These are phyloP conservation scores for Odontophorus gujanensis DNA, from an alignment of 2,113 vertebrate species.

Conservation along the genomic window DNA sequence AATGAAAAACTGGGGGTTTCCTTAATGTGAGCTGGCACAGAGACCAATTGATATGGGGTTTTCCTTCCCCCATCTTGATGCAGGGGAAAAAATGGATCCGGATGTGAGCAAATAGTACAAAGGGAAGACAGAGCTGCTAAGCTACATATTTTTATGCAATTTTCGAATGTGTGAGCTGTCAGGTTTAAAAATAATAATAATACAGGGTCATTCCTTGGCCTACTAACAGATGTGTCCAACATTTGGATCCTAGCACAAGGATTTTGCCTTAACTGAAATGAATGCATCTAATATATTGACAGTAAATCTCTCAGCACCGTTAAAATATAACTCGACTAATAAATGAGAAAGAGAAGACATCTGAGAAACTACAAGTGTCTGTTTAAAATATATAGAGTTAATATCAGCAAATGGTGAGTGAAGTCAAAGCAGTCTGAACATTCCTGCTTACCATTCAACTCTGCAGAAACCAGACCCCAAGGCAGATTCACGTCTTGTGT, in stretches of 20 bases:
- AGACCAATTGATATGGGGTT: neutral
- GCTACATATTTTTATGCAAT: slow-evolving; percentile 44
- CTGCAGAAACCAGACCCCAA: neutral
- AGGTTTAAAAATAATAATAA: slow-evolving; percentile 61
- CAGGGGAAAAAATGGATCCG: slow-evolving; percentile 41
- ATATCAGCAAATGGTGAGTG: slow-evolving; percentile 58
- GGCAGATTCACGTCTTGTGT: slow-evolving; percentile 21
- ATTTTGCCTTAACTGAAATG: slow-evolving; percentile 63
- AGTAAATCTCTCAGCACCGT: slow-evolving; percentile 76
- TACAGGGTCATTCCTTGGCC: slow-evolving; percentile 51
- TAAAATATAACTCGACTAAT: slow-evolving; percentile 73
- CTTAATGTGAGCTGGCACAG: neutral
- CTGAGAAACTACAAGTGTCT: slow-evolving; percentile 71
- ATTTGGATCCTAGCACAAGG: slow-evolving; percentile 47
- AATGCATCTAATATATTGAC: slow-evolving; percentile 66
- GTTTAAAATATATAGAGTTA: slow-evolving; percentile 66
- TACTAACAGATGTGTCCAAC: slow-evolving; percentile 73
- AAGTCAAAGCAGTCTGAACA: slow-evolving; percentile 19
- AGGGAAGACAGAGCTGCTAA: slow-evolving; percentile 33
- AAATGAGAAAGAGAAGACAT: slow-evolving; percentile 66
- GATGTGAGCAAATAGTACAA: slow-evolving; percentile 49
- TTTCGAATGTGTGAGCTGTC: slow-evolving; percentile 65
- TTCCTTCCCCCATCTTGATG: neutral
- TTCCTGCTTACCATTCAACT: slow-evolving; percentile 13
- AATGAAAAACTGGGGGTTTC: slow-evolving; percentile 10